A percentile compares a stretch with the other conserved stretches of the same genome.
phyloP scores from a whole-genome alignment of 2,797 vertebrate species.

The Eleutherodactylus coqui region DNA sequence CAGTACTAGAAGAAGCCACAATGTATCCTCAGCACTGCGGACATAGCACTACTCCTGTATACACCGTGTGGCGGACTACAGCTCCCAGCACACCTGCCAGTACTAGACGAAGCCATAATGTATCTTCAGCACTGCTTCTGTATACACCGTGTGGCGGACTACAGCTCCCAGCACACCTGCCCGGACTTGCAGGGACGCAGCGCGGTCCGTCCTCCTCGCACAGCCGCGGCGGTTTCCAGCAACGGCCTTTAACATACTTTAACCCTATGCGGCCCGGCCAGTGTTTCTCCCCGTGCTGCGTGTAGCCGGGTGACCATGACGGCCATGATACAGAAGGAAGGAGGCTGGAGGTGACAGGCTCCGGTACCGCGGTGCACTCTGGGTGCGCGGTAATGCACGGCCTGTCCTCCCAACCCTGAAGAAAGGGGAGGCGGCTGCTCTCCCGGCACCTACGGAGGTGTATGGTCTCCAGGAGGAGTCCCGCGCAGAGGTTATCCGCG shows the following conservation, averaged over 20 bases:
- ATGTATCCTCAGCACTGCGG: neutral
- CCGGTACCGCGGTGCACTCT: constrained; percentile 34
- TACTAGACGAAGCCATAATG: no score
- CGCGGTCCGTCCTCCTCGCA: no score
- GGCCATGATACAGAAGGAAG: neutral
- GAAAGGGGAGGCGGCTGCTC: neutral
- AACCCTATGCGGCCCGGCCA: neutral
- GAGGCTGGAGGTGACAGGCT: constrained; percentile 12
- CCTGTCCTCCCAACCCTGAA: constrained; percentile 23
- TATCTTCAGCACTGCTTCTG: no score
- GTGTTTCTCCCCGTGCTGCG: neutral
- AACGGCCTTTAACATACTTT: no score
- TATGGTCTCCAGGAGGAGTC: no score
- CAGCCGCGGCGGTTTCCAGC: no score
- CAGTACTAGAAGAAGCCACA: neutral
- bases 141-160: no score
- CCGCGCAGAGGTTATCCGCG: neutral
- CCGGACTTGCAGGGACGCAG: no score
- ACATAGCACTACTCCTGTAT: neutral
- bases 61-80: neutral
- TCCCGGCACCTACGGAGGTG: neutral
- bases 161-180: no score
- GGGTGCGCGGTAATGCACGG: constrained; percentile 41
- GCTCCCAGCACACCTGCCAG: no score
- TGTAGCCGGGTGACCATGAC: neutral